Evolutionary conservation across 2,113 vertebrate species (phyloP).

Genomic region (Cairina moschata): DNA sequence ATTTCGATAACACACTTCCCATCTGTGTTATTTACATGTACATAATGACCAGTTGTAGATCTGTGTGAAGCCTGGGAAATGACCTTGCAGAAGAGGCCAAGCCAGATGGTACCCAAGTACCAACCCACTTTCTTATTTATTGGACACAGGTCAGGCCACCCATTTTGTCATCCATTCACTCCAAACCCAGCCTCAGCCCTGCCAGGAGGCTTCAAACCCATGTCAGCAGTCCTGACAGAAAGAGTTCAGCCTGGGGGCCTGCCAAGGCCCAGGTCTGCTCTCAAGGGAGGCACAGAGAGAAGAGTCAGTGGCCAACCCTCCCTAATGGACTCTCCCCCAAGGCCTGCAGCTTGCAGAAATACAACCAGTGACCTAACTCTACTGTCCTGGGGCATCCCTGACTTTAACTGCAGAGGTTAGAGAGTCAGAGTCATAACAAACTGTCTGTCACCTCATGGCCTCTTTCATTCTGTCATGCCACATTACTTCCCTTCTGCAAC

Average conservation of each 20-base stretch:
- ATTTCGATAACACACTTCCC: neutral
- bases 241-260: neutral
- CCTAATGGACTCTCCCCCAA: neutral
- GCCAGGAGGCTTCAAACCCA: too few relatives aligned
- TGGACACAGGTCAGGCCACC: neutral
- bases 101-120: neutral
- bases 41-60: rapidly evolving
- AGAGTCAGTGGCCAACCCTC: neutral
- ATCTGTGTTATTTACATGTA: neutral
- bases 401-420: neutral
- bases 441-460: neutral
- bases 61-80: neutral
- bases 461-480: neutral
- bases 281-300: neutral
- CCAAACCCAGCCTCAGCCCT: neutral
- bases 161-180: neutral
- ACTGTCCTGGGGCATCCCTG: neutral
- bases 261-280: neutral
- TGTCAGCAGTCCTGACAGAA: neutral
- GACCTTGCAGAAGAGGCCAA: neutral
- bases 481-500: neutral
- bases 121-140: neutral
- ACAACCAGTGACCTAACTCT: rapidly evolving
- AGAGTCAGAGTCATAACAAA: neutral
- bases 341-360: neutral